Conservation (phyloP, 2,888 invertebrate species). For the Napeogenes inachia region DNA sequence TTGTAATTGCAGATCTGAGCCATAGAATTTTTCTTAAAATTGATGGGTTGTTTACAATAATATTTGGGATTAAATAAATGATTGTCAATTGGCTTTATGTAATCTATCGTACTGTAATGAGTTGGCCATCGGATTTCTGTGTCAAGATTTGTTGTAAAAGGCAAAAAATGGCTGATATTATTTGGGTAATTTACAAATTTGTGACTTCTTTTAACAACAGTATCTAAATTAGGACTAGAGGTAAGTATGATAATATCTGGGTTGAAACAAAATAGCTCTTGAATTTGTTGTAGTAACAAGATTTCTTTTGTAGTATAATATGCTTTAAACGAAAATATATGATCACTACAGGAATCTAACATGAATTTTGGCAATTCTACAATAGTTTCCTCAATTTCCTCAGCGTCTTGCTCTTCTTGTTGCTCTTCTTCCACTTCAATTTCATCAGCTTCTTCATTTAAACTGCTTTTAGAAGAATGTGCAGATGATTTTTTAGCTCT, state of each 20-base stretch:
- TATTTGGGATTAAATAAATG: constrained; percentile 59
- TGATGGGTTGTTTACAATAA: constrained; percentile 63
- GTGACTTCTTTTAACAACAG: constrained; percentile 56
- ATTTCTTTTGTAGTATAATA: constrained; percentile 45
- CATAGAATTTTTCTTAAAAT: constrained; percentile 61
- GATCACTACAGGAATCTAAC: constrained; percentile 48
- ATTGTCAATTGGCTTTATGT: constrained; percentile 41
- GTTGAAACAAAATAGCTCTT: constrained; percentile 52
- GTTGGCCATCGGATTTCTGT: constrained; percentile 53
- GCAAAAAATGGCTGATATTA: constrained; percentile 36
- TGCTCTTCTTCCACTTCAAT: constrained; percentile 43
- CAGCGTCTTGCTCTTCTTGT: constrained; percentile 39
- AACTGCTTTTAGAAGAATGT: constrained; percentile 42
- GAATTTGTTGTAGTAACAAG: constrained; percentile 48
- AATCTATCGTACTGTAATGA: constrained; percentile 46
- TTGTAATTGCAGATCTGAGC: constrained; percentile 74
- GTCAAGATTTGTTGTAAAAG: constrained; percentile 38
- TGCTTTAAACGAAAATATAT: constrained; percentile 41
- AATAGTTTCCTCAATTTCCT: constrained; percentile 37
- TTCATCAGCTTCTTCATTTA: constrained; percentile 36
- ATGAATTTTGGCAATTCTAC: constrained; percentile 58
- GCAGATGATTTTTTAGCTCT: constrained; percentile 34
- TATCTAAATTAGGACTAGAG: constrained; percentile 73
- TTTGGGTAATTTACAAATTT: constrained; percentile 54
- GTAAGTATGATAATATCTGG: constrained; percentile 77